Conservation (phyloP, 2,113 vertebrate genomes). For the Micronycteris hirsuta region DNA sequence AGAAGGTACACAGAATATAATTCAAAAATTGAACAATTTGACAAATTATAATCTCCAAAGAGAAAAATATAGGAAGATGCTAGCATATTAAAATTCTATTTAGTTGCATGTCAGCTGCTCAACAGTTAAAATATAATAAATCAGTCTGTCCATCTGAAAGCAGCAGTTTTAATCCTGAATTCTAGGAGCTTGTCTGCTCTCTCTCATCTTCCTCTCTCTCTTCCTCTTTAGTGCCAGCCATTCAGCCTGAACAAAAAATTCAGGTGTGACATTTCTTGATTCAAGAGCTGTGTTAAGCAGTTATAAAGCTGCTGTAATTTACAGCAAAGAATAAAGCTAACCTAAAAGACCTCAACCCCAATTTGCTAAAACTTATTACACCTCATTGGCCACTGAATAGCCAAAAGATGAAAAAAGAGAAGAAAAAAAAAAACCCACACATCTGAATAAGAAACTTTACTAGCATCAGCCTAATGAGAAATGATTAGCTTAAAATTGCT, state of each 20-base stretch:
- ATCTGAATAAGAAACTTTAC: constrained; percentile 6
- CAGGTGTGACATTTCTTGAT: constrained; percentile 26
- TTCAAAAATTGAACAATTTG: neutral
- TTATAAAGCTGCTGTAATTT: constrained; percentile 40
- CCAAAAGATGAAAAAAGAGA: constrained; percentile 27
- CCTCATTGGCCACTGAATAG: constrained; percentile 58
- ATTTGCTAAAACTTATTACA: constrained; percentile 55
- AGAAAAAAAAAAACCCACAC: constrained; percentile 51
- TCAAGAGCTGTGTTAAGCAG: constrained; percentile 53
- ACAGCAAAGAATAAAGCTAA: constrained; percentile 58
- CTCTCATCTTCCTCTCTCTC: neutral
- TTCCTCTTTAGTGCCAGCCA: neutral
- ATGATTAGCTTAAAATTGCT: constrained; percentile 69
- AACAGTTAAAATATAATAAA: constrained; percentile 52
- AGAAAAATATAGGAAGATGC: neutral
- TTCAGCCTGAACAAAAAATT: constrained; percentile 18
- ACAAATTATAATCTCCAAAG: neutral
- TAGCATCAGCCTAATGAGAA: constrained; percentile 61
- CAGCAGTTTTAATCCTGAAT: constrained; percentile 40
- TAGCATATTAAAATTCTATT: neutral
- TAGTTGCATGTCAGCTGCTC: neutral
- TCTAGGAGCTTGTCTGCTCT: neutral
- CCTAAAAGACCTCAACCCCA: constrained; percentile 27
- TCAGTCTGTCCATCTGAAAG: constrained; percentile 30
- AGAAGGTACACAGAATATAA: neutral